Base-by-base conservation (phyloP, 2,797 vertebrate genomes). In the Chiroxiphia lanceolata region DNA sequence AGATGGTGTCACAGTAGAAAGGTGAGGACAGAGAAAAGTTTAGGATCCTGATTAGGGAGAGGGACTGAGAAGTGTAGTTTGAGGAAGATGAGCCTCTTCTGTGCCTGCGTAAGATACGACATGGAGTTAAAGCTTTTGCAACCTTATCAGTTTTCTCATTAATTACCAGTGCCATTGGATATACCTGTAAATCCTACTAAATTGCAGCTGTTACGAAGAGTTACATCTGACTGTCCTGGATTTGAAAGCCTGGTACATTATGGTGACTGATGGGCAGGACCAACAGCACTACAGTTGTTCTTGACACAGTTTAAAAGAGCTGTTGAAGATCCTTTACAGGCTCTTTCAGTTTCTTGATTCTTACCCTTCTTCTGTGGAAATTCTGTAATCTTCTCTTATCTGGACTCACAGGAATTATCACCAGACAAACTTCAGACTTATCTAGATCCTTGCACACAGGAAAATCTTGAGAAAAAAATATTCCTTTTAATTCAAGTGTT, bases 151-250 rank as follows among this genome's bases (percentile, higher is more conserved):
- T 15, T 54, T 80, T 63, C 38, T 57, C 27, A 67, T 47, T 51
- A 72, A n/a, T 26, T 72, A 17, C 7, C 8, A 3, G 26, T 21
- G 29, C 16, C 2, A 0, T 16, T 75, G 48, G 19, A 45, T 0
- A 1, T 9, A 23, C 11, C 20, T 36, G 7, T 29, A 64, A 22
- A 8, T 68, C 21, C 50, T 25, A 5, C 31, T 19, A 9, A 16
- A 22, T 2, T 71, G 27, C 50, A 71, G 36, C 10, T 71, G 9
- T 31, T 77, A 22, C 23, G 48, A 4, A 74, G 12, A 19, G 12
- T 22, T 47, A 15, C 9, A 12, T n/a, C 36, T 33, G 45, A 40
- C 60, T 67, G 18, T 18, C 20, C 22, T 64, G 36, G 60, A 50
- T 56, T 51, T 79, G 44, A 87, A 84, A 74, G 25, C 1, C 21